Conservation (phyloP, 2,888 invertebrate species). For the Abrostola triplasia region DNA sequence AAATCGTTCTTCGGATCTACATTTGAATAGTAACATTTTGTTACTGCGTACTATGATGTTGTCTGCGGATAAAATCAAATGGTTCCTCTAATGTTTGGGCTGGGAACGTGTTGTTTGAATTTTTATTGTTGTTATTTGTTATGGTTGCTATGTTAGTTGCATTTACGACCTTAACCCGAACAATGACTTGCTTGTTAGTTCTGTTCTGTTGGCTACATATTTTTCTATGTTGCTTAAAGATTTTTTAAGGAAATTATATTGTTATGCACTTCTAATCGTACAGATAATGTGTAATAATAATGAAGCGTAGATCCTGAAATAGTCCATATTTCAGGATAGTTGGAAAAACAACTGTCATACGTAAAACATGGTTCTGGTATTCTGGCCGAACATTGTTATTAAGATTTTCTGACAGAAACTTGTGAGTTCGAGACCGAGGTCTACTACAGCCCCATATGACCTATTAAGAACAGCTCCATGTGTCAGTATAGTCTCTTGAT, state of each 20-base stretch:
- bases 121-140: slow-evolving; percentile 16
- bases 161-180: slow-evolving; percentile 1
- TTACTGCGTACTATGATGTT: slow-evolving; percentile 39
- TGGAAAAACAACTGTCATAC: too few relatives aligned
- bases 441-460: too few relatives aligned
- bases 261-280: too few relatives aligned
- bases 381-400: too few relatives aligned
- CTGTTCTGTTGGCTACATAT: background rate
- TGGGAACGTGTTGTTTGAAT: slow-evolving; percentile 10
- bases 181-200: background rate
- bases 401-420: too few relatives aligned
- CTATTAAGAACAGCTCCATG: too few relatives aligned
- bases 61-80: slow-evolving; percentile 51
- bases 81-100: slow-evolving; percentile 34
- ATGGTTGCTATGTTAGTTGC: background rate
- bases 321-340: too few relatives aligned
- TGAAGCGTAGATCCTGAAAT: too few relatives aligned
- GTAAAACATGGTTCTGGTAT: too few relatives aligned
- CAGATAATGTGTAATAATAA: too few relatives aligned
- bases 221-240: background rate
- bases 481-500: too few relatives aligned
- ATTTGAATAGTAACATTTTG: slow-evolving; percentile 62
- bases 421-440: too few relatives aligned
- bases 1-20: slow-evolving; percentile 54
- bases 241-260: background rate